phyloP scores from a whole-genome alignment of 1,140 invertebrate species.

The Piezodorus guildinii region DNA sequence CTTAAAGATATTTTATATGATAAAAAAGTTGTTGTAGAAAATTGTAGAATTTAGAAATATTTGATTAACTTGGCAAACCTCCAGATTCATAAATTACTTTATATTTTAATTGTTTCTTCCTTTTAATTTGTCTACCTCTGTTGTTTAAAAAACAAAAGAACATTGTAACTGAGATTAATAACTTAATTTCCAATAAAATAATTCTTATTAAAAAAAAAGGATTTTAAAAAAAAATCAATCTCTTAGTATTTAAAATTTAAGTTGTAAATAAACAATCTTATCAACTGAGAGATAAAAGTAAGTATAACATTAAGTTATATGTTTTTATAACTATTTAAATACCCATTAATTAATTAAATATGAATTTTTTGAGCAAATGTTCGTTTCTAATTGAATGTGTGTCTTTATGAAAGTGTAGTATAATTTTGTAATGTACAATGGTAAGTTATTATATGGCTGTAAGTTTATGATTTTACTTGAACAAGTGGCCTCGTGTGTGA shows the following conservation, averaged over 20 bases:
- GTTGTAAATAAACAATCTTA: slow-evolving; percentile 1
- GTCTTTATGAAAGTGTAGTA: not conserved
- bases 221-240: not conserved
- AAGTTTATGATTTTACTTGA: not conserved
- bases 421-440: slow-evolving; percentile 1
- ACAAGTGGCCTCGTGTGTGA: not conserved
- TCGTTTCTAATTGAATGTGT: slow-evolving; percentile 5
- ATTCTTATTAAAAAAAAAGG: not conserved
- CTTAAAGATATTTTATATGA: not conserved
- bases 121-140: not conserved
- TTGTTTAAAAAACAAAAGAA: not conserved
- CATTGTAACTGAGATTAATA: too few species aligned
- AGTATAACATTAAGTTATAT: slow-evolving; percentile 4
- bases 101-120: not conserved
- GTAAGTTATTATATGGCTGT: slow-evolving; percentile 10
- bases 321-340: slow-evolving; percentile 2
- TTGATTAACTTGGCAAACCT: not conserved
- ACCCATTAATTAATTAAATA: not conserved
- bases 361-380: slow-evolving; percentile 1
- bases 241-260: slow-evolving; percentile 1
- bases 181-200: not conserved
- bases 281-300: not conserved
- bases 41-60: not conserved
- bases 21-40: not conserved
- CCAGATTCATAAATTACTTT: not conserved